Evolutionary conservation across 2,797 vertebrate genomes (phyloP).

Genomic region (Mormyrus hasselquistii): DNA sequence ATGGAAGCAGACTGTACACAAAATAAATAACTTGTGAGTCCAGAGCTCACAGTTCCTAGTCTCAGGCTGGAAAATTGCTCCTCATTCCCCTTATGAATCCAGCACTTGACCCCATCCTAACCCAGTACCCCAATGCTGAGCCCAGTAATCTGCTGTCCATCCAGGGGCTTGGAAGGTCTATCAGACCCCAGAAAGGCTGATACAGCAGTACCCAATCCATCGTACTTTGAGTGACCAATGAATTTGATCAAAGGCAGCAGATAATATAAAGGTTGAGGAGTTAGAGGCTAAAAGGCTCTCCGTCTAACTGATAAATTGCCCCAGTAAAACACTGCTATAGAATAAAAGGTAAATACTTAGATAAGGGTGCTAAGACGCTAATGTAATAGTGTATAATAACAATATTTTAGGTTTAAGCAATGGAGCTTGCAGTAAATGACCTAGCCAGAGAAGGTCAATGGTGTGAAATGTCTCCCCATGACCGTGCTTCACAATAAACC

Average conservation of each 20-base stretch:
- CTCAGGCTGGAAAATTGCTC: neutral
- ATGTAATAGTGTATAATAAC: neutral
- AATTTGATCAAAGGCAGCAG: neutral
- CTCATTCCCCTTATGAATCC: neutral
- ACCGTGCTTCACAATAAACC: conserved; percentile 62
- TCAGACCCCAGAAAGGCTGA: neutral
- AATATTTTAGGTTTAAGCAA: neutral
- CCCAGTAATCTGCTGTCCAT: neutral
- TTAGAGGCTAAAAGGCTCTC: neutral
- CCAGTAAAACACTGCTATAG: neutral
- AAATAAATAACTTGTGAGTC: neutral
- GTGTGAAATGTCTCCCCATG: conserved; percentile 66
- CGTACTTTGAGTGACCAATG: neutral
- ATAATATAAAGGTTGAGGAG: neutral
- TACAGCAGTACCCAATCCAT: neutral
- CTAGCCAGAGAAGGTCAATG: neutral
- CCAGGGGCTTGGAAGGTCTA: neutral
- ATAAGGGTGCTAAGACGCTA: neutral
- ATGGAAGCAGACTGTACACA: neutral
- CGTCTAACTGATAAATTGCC: neutral
- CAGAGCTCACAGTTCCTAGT: neutral
- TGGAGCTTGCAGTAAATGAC: neutral
- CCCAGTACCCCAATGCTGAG: neutral
- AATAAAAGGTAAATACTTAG: neutral
- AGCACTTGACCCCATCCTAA: neutral